Evolutionary conservation across 2,888 invertebrate species (phyloP).

Genomic region (Drosophila yooni): DNA sequence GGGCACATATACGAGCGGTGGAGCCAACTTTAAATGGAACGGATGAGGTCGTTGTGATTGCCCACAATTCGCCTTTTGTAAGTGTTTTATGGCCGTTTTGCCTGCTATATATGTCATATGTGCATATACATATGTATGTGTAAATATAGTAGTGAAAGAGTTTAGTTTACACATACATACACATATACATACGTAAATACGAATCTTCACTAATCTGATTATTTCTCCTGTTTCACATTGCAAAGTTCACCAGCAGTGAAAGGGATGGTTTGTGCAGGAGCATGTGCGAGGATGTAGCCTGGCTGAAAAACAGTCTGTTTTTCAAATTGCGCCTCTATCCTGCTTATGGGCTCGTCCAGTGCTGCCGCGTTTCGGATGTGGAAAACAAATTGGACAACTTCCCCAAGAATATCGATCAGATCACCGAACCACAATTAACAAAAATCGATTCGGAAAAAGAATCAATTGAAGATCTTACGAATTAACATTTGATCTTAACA

Average conservation of each 20-base stretch:
- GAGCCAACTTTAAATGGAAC: neutral
- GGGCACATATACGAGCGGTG: constrained; percentile 56
- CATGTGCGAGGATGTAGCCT: constrained; percentile 55
- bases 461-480: no score
- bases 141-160: neutral
- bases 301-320: constrained; percentile 47
- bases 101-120: neutral
- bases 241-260: constrained; percentile 29
- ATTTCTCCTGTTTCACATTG: neutral
- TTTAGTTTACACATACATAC: neutral
- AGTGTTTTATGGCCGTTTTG: constrained; percentile 12
- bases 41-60: constrained; percentile 57
- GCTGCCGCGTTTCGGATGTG: constrained; percentile 54
- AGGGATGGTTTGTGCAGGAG: constrained; percentile 36
- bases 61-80: constrained; percentile 58
- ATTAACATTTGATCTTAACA: no score
- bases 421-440: no score
- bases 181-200: neutral
- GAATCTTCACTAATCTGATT: neutral
- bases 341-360: constrained; percentile 48
- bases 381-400: constrained; percentile 54
- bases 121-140: neutral
- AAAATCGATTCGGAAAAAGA: no score
- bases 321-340: constrained; percentile 36
- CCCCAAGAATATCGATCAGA: constrained; percentile 2